Percentiles rank a stretch among this genome's conserved stretches.
Evolutionary conservation across 1,140 invertebrate species (phyloP).

Genomic region (Psix sp.): DNA sequence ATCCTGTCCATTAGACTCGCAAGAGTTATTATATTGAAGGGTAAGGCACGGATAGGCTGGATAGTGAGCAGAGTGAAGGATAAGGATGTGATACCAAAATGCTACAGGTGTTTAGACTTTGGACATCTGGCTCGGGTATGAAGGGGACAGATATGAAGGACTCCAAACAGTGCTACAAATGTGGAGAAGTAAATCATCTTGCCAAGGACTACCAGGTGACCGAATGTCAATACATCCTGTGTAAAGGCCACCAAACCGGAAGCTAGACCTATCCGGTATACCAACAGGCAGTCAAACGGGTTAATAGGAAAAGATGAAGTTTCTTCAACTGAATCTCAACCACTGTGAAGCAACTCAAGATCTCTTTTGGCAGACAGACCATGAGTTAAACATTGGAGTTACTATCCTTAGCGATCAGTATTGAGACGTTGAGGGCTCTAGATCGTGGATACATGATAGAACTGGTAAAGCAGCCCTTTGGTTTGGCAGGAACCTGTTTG

Average conservation of each 20-base stretch:
- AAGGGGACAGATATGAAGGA: slow-evolving; percentile 38
- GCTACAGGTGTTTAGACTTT: slow-evolving; percentile 6
- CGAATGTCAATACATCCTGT: background rate
- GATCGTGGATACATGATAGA: background rate
- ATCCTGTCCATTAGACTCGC: slow-evolving; percentile 1
- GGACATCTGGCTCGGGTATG: slow-evolving; percentile 40
- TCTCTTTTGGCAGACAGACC: slow-evolving; percentile 1
- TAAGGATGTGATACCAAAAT: slow-evolving; percentile 1
- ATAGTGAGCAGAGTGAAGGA: slow-evolving; percentile 14
- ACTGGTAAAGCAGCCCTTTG: slow-evolving; percentile 3
- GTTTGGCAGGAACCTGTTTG: background rate
- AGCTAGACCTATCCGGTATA: slow-evolving; percentile 5
- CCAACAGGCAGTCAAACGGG: background rate
- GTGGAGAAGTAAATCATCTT: slow-evolving; percentile 38
- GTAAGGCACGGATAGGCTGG: slow-evolving; percentile 17
- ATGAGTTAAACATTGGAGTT: slow-evolving; percentile 2
- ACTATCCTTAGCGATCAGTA: slow-evolving; percentile 4
- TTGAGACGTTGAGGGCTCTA: background rate
- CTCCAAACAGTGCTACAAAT: slow-evolving; percentile 25
- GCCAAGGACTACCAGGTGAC: slow-evolving; percentile 5
- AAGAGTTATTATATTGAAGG: background rate
- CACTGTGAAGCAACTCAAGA: slow-evolving; percentile 15
- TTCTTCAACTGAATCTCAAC: slow-evolving; percentile 18
- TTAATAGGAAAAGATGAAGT: slow-evolving; percentile 5
- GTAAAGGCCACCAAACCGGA: slow-evolving; percentile 8